Conservation (phyloP, 2,888 invertebrate species). For the Ophion ventricosus region DNA sequence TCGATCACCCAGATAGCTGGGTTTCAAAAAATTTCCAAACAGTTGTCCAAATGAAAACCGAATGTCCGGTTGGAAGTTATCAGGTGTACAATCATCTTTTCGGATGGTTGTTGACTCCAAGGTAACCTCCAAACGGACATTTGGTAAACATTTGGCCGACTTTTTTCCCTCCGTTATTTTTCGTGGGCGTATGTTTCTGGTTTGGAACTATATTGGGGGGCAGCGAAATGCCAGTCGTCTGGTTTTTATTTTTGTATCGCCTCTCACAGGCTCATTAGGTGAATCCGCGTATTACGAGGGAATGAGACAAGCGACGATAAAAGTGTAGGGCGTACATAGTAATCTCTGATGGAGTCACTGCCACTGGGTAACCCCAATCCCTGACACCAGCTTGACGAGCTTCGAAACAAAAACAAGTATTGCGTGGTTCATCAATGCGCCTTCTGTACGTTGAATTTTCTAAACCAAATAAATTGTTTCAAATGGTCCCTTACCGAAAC, state of each 20-base stretch:
- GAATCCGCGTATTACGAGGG: neutral
- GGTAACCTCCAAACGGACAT: too few species aligned
- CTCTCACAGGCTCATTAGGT: neutral
- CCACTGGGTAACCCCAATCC: neutral
- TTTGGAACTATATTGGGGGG: constrained; percentile 7
- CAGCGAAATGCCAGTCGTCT: constrained; percentile 44
- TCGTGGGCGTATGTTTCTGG: constrained; percentile 49
- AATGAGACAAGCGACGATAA: constrained; percentile 15
- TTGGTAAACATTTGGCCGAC: neutral
- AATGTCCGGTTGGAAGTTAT: too few species aligned
- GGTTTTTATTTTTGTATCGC: constrained; percentile 38
- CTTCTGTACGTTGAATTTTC: too few species aligned
- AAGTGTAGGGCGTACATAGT: constrained; percentile 39
- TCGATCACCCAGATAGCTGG: neutral
- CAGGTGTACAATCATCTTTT: too few species aligned
- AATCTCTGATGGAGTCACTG: constrained; percentile 33
- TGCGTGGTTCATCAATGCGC: neutral
- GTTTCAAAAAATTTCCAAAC: too few species aligned
- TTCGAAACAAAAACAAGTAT: neutral
- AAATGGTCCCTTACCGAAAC: too few species aligned
- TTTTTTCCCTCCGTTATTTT: neutral
- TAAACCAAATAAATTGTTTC: too few species aligned
- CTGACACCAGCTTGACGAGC: neutral
- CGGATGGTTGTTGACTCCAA: too few species aligned
- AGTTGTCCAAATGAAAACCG: too few species aligned